Conservation (phyloP, 2,888 invertebrate genomes). For the Drosophila fulvimacula region DNA sequence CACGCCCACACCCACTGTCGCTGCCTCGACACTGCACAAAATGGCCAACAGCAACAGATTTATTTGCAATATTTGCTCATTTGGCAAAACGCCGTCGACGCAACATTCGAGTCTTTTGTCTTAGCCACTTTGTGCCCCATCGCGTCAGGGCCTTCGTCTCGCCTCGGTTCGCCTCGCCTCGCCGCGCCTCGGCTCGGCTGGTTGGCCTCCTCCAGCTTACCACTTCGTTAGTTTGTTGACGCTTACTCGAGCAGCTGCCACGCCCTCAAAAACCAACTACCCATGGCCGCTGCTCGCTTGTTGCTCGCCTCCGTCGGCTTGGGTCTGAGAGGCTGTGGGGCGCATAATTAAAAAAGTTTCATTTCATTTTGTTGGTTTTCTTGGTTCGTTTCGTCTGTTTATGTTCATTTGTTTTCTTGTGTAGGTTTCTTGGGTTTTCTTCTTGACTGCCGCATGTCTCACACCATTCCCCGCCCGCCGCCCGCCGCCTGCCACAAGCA, state of each 20-base stretch:
- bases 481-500: constrained; percentile 8
- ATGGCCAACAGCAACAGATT: constrained; percentile 79
- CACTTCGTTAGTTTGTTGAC: constrained; percentile 67
- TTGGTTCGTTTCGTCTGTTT: constrained; percentile 82
- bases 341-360: constrained; percentile 84
- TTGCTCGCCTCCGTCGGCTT: constrained; percentile 16
- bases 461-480: background rate
- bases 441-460: constrained; percentile 11
- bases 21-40: constrained; percentile 48
- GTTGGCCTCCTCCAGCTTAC: constrained; percentile 27
- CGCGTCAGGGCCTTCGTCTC: background rate
- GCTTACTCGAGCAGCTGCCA: constrained; percentile 30
- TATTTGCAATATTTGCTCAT: constrained; percentile 81
- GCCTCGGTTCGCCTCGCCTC: too few relatives aligned
- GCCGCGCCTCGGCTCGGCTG: too few relatives aligned
- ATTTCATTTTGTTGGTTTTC: constrained; percentile 84
- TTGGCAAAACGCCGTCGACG: constrained; percentile 62
- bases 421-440: constrained; percentile 65
- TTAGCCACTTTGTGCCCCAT: constrained; percentile 70
- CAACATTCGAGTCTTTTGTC: constrained; percentile 70
- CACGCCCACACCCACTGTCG: constrained; percentile 6
- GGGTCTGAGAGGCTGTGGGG: constrained; percentile 45
- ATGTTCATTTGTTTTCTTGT: constrained; percentile 78
- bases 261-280: constrained; percentile 1
- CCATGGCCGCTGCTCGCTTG: constrained; percentile 19